Base-by-base conservation (phyloP, 2,888 invertebrate species). In the Campoplex capitator region DNA sequence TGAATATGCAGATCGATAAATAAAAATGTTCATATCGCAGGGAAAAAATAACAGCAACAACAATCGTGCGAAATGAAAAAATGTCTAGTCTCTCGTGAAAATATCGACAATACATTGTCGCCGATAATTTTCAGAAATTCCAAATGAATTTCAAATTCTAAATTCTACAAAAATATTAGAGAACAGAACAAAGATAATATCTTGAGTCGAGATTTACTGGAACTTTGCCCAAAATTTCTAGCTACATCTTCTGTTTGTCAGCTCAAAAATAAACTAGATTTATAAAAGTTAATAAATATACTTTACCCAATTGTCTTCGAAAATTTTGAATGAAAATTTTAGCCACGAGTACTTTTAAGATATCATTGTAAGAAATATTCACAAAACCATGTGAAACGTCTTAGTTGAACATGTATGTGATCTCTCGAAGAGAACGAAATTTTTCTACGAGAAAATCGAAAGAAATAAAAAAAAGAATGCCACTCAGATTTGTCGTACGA, bases 401-500 rank as follows among this genome's bases (percentile, higher is more conserved):
- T 16, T 16, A 9, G 3, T 32, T 16, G 32, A 11, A 62, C 62
- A 32, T 32, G 62, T 13, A 16, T 6, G 32, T 32, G 3, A 16
- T 32, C 32, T 16, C 32, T 62, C 16, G 28, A 28, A 28, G 42
- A 9, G 62, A 75, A 42, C 75, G 16, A 58, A n/a, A 28, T 42
- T 48, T 45, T 48, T 18, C 28, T 71, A 13, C 13, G 71, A 71
- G 71, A 28, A 48, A 42, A 23, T 23, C 23, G 23, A 78, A 38
- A 75, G 48, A 77, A 74, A 78, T 58, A 67, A 56, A 73, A 18
- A 28, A 71, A 38, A 38, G 13, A 23, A 70, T 54, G 13, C 6
- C 67, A 54, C 84, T 84, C 51, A 81, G 77, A 87, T 78, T 77
- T 81, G 71, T 62, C 56, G 74, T 83, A 68, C 76, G 83, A 65